These are phyloP conservation scores for Halocynthia roretzi DNA, from an alignment of 23 tunicate species.

Conservation along the genomic window DNA sequence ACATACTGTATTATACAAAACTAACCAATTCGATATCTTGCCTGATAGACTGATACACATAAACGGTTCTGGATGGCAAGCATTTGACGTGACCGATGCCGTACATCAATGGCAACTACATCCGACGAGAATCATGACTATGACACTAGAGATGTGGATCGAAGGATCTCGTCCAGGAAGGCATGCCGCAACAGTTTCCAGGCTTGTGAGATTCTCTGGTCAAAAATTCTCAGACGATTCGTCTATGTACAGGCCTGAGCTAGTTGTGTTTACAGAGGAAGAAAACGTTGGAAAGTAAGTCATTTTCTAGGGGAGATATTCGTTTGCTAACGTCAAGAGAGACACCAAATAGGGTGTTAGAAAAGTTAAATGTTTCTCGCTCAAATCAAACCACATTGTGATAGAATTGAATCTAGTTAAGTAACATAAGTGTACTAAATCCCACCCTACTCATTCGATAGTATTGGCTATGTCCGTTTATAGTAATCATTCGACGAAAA, in stretches of 20 bases:
- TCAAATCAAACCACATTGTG: too few relatives aligned
- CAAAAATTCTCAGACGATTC: conserved; percentile 34
- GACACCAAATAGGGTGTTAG: too few relatives aligned
- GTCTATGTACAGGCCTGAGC: conserved; percentile 58
- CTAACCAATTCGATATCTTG: neutral
- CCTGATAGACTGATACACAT: conserved; percentile 56
- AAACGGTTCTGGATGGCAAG: conserved; percentile 88
- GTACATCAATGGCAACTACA: conserved; percentile 79
- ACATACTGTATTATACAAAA: neutral
- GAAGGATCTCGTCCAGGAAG: conserved; percentile 72
- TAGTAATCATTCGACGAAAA: neutral
- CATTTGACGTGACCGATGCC: conserved; percentile 75
- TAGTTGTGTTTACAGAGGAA: conserved; percentile 65
- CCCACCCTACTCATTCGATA: too few relatives aligned
- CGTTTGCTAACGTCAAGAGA: too few relatives aligned
- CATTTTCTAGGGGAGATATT: too few relatives aligned
- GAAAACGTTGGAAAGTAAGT: conserved; percentile 41
- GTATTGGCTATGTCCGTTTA: too few relatives aligned
- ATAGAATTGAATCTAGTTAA: too few relatives aligned
- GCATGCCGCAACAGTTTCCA: conserved; percentile 60
- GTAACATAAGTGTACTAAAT: too few relatives aligned
- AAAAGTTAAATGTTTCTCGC: too few relatives aligned
- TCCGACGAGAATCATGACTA: conserved; percentile 66
- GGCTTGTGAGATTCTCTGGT: conserved; percentile 73
- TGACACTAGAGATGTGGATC: conserved; percentile 63